phyloP scores from a whole-genome alignment of 2,113 vertebrate species.

The Otolemur garnettii region DNA sequence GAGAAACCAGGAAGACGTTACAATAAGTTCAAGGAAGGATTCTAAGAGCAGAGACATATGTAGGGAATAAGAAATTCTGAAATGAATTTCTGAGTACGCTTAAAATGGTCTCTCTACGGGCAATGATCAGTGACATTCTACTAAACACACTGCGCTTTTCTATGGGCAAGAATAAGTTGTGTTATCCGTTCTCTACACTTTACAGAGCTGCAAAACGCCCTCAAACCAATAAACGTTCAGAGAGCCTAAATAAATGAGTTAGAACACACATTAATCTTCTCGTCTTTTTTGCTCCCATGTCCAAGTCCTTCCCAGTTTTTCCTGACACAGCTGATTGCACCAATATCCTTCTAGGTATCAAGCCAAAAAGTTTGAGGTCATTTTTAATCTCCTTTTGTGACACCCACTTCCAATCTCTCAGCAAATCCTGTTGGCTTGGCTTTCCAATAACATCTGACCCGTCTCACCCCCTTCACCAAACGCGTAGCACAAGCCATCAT shows the following conservation, averaged over 20 bases:
- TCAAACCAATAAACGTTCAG: background rate
- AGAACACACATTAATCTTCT: background rate
- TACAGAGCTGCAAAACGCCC: background rate
- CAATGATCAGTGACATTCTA: background rate
- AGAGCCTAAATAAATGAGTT: background rate
- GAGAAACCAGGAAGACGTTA: background rate
- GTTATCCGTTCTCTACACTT: background rate
- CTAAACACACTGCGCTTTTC: background rate
- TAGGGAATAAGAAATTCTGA: background rate
- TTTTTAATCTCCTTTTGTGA: background rate
- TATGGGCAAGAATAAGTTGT: background rate
- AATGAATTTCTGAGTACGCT: background rate
- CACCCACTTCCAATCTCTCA: background rate
- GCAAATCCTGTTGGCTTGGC: background rate
- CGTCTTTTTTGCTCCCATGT: background rate
- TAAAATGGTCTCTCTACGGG: background rate
- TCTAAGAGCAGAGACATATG: background rate
- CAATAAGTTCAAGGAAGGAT: background rate
- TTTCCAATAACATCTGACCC: background rate
- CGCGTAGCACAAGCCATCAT: background rate
- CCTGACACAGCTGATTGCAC: background rate
- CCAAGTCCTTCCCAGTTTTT: background rate
- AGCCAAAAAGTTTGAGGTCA: background rate
- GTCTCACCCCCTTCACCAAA: background rate
- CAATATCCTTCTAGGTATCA: background rate